phyloP scores from a whole-genome alignment of 2,113 vertebrate genomes.

The Corydoras sp. region DNA sequence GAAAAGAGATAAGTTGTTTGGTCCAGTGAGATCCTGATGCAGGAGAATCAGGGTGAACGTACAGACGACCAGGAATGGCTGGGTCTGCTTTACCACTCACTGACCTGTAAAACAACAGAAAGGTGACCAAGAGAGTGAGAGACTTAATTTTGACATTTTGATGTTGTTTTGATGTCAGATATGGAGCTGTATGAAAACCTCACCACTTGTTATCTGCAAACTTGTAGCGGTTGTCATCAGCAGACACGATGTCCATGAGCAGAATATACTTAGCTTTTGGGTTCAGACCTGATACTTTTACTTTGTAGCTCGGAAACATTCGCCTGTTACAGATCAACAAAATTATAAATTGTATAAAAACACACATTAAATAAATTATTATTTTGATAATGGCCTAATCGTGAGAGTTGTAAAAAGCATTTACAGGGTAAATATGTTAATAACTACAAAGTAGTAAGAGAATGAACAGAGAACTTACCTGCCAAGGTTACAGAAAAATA shows the following conservation, averaged over 20 bases:
- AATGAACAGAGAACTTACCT: no score
- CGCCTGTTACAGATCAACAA: conserved; percentile 61
- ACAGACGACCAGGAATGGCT: conserved; percentile 90
- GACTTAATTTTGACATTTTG: background rate
- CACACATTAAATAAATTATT: background rate
- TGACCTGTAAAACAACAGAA: conserved; percentile 66
- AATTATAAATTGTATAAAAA: background rate
- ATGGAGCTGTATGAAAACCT: conserved; percentile 23
- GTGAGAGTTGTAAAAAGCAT: background rate
- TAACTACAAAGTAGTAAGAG: no score
- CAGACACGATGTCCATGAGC: conserved; percentile 90
- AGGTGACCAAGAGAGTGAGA: background rate
- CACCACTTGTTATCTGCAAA: conserved; percentile 98
- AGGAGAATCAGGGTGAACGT: conserved; percentile 92
- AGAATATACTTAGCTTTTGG: conserved; percentile 98
- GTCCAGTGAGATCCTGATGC: conserved; percentile 94
- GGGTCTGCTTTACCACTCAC: conserved; percentile 95
- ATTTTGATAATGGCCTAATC: no score
- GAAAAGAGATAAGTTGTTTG: conserved; percentile 94
- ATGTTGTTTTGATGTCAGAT: no score
- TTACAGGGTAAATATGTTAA: background rate
- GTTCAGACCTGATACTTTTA: conserved; percentile 93
- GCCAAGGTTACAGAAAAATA: no score
- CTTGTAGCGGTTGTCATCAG: conserved; percentile 94
- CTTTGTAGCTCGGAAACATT: conserved; percentile 98